Conservation (phyloP, 2,797 vertebrate species). For the Girardinus metallicus region DNA sequence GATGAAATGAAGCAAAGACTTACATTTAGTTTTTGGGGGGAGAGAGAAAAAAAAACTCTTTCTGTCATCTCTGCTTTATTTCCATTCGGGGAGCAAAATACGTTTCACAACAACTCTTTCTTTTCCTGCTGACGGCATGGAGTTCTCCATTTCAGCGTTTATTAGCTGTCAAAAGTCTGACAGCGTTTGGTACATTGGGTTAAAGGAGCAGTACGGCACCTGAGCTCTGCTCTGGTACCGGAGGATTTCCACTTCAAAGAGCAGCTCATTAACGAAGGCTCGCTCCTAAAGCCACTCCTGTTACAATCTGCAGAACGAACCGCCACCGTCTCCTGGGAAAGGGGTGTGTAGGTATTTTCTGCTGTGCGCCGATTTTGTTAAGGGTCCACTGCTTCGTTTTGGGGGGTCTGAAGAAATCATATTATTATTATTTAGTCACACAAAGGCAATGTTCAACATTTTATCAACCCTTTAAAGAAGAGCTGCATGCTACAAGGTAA, state of each 20-base stretch:
- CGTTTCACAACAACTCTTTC: conserved; percentile 4
- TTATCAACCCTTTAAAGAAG: no score
- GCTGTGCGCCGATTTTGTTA: conserved; percentile 21
- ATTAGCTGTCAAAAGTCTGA: conserved; percentile 46
- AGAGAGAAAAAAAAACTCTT: background rate
- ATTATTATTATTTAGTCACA: background rate
- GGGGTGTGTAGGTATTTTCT: conserved; percentile 3
- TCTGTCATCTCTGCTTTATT: conserved; percentile 44
- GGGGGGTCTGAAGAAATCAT: conserved; percentile 43
- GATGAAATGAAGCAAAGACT: conserved; percentile 59
- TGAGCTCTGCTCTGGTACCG: conserved; percentile 56
- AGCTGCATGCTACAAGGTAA: no score
- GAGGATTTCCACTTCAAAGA: conserved; percentile 80
- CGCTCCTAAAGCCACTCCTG: conserved; percentile 70
- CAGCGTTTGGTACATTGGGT: conserved; percentile 53
- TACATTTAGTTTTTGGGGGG: conserved; percentile 43
- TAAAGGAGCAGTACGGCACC: conserved; percentile 53
- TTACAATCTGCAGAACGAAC: conserved; percentile 70
- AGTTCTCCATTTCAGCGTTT: conserved; percentile 24
- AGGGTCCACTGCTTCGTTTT: conserved; percentile 43
- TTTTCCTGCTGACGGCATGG: conserved; percentile 5
- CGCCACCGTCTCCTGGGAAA: conserved; percentile 48
- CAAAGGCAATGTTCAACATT: no score
- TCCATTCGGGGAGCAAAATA: conserved; percentile 30
- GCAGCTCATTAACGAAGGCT: conserved; percentile 70